A percentile compares a stretch with the other conserved stretches of the same genome.
Conservation (phyloP, 2,888 invertebrate genomes). For the Amphipoea lucens region DNA sequence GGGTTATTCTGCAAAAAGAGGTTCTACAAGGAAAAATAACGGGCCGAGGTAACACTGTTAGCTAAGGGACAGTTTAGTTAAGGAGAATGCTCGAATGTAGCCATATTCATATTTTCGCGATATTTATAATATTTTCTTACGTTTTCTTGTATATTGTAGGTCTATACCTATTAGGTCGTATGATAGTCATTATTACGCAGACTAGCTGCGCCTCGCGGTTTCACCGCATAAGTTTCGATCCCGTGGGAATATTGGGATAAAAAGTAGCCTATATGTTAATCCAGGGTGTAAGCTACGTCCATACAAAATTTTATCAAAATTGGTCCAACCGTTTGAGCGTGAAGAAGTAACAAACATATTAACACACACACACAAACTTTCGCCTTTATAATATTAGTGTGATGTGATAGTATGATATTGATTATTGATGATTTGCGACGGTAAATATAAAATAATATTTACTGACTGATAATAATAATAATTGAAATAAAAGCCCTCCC, state of each 20-base stretch:
- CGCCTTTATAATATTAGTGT: no score
- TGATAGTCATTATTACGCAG: background rate
- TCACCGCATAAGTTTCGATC: no score
- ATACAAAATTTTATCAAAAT: no score
- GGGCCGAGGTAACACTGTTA: conserved; percentile 47
- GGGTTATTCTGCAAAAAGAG: conserved; percentile 58
- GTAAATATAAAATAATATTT: background rate
- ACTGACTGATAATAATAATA: background rate
- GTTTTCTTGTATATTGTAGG: background rate
- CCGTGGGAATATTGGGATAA: no score
- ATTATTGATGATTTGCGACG: background rate
- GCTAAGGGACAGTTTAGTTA: conserved; percentile 49
- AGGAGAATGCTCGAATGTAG: background rate
- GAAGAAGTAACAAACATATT: no score
- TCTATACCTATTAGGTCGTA: background rate
- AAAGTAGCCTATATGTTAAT: no score
- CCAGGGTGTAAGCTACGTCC: no score
- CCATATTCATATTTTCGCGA: background rate
- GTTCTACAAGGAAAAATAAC: conserved; percentile 52
- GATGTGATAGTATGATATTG: background rate
- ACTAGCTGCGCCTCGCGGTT: no score
- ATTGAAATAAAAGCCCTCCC: no score
- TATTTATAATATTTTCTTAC: background rate
- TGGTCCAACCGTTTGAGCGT: no score
- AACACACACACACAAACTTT: no score